phyloP scores from a whole-genome alignment of 2,797 vertebrate genomes.

The Monodelphis domestica region DNA sequence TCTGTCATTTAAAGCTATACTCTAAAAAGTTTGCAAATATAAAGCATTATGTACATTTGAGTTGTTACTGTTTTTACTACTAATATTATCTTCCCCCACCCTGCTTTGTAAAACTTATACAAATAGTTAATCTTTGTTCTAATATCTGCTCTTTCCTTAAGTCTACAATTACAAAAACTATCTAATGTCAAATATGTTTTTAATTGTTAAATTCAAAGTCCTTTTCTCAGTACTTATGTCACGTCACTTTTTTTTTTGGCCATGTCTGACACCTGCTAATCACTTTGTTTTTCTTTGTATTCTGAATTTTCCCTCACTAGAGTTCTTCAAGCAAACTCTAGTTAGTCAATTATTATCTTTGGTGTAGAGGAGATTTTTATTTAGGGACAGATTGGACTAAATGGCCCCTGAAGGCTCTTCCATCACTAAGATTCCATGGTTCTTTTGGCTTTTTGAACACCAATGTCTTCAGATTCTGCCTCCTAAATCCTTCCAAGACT shows the following conservation, averaged over 20 bases:
- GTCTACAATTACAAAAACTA: not conserved
- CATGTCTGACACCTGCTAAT: not conserved
- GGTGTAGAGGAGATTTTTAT: not conserved
- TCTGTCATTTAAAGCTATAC: not conserved
- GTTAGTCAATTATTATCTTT: not conserved
- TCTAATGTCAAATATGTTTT: not conserved
- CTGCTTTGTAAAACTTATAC: not conserved
- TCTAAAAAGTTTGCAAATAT: not conserved
- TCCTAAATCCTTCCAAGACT: not conserved
- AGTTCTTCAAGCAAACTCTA: not conserved
- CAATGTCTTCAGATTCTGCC: not conserved
- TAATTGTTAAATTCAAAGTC: not conserved
- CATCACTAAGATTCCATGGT: not conserved
- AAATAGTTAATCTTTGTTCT: not conserved
- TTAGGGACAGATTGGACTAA: not conserved
- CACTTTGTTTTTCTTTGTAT: not conserved
- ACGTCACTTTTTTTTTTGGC: not conserved
- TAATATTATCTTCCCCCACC: not conserved
- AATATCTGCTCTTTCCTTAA: not conserved
- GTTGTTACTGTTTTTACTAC: not conserved
- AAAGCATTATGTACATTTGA: not conserved
- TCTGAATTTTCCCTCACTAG: not conserved
- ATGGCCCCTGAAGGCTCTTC: not conserved
- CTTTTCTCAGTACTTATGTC: not conserved
- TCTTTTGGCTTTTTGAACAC: not conserved